phyloP scores from a whole-genome alignment of 2,113 vertebrate species.

The Tragelaphus scriptus region DNA sequence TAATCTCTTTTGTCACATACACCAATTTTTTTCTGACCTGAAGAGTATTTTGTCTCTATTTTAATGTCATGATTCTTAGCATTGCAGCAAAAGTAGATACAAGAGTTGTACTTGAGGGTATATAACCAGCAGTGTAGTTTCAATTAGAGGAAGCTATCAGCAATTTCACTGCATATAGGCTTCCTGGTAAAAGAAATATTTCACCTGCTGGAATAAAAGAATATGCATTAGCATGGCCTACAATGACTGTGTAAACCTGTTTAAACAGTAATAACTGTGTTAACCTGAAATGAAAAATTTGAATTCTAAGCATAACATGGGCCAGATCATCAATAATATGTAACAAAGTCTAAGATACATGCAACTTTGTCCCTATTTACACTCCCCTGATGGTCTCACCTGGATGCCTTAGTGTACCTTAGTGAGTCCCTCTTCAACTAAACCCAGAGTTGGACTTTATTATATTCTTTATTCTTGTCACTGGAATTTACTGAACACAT shows the following conservation, averaged over 20 bases:
- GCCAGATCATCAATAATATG: neutral
- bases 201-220: slow-evolving; percentile 21
- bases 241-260: neutral
- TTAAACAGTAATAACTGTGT: neutral
- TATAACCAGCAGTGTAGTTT: slow-evolving; percentile 50
- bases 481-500: neutral
- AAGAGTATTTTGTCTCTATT: slow-evolving; percentile 69
- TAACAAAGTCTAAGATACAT: neutral
- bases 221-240: slow-evolving; percentile 4
- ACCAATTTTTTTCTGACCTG: slow-evolving; percentile 63
- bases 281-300: neutral
- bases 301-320: neutral
- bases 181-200: slow-evolving; percentile 55
- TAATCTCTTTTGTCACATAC: slow-evolving; percentile 50
- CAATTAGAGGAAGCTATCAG: slow-evolving; percentile 42
- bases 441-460: neutral
- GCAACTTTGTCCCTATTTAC: neutral
- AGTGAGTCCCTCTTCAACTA: neutral
- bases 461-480: neutral
- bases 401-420: neutral
- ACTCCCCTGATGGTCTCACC: neutral
- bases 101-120: slow-evolving; percentile 56
- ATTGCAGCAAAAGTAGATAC: slow-evolving; percentile 59
- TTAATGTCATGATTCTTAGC: slow-evolving; percentile 70
- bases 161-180: slow-evolving; percentile 24